Evolutionary conservation across 2,113 vertebrate species (phyloP).

Genomic region (Hypocryptadius cinnamomeus): DNA sequence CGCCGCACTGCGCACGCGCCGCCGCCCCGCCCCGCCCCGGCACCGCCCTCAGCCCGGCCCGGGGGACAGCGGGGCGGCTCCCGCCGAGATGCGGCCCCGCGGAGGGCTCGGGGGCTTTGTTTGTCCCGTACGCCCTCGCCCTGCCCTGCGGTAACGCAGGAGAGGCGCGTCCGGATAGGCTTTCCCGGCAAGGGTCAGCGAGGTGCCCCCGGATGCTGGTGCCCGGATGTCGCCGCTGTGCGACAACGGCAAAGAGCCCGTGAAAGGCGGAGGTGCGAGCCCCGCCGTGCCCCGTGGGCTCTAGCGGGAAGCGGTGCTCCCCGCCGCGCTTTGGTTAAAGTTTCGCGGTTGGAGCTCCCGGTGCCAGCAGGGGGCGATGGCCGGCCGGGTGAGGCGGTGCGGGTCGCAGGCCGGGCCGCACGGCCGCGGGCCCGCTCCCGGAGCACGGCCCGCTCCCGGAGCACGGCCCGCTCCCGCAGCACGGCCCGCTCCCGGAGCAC

Average conservation of each 20-base stretch:
- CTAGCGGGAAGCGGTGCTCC: background rate
- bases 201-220: background rate
- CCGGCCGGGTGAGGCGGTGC: fast-evolving
- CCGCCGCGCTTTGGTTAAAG: background rate
- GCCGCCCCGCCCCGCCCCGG: background rate
- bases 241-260: fast-evolving
- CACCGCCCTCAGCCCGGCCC: background rate
- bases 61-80: fast-evolving
- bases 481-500: no score
- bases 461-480: no score
- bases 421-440: no score
- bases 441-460: no score
- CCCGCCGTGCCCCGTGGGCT: background rate
- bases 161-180: background rate
- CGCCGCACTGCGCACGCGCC: conserved; percentile 67
- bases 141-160: background rate
- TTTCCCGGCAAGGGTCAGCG: no score
- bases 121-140: no score
- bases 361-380: background rate
- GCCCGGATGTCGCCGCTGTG: background rate
- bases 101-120: fast-evolving
- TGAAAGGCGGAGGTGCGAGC: background rate
- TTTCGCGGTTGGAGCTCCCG: fast-evolving
- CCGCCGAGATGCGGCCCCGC: fast-evolving
- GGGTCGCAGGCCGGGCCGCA: fast-evolving